Percentiles rank a stretch among this genome's conserved stretches.
These are phyloP conservation scores for Macrostomum lignano DNA, from an alignment of 1,140 invertebrate genomes.

Conservation along the genomic window DNA sequence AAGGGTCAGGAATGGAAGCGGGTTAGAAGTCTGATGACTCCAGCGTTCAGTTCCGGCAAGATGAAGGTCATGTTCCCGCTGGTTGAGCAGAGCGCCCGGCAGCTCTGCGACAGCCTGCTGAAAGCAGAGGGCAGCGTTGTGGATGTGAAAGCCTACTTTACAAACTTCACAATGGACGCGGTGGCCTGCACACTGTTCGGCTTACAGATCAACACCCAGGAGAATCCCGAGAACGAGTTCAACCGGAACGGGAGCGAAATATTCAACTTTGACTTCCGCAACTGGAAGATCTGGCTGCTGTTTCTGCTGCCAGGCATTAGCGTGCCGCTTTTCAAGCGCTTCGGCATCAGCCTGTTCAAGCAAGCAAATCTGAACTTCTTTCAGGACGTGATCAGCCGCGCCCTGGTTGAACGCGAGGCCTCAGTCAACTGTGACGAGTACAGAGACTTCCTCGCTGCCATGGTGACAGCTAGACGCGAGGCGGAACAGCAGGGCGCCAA, in stretches of 20 bases:
- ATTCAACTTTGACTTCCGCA: not conserved
- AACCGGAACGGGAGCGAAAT: not conserved
- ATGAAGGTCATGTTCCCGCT: too few relatives aligned
- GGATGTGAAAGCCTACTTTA: too few relatives aligned
- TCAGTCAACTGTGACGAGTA: not conserved
- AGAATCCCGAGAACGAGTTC: constrained; percentile 9
- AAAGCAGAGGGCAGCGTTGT: too few relatives aligned
- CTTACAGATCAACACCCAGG: constrained; percentile 9
- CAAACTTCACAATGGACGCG: constrained; percentile 9
- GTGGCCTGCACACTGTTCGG: constrained; percentile 9
- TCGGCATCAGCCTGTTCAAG: constrained; percentile 6
- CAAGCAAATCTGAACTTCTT: constrained; percentile 3
- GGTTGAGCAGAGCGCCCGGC: too few relatives aligned
- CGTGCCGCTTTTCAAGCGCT: not conserved
- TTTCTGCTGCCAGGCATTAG: not conserved
- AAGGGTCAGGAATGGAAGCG: too few relatives aligned
- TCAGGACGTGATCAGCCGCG: not conserved
- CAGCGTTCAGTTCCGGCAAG: too few relatives aligned
- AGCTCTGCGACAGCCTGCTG: too few relatives aligned
- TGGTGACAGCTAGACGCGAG: constrained; percentile 2
- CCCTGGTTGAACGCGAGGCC: not conserved
- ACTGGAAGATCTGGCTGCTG: not conserved
- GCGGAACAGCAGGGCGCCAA: not conserved
- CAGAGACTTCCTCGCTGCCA: constrained; percentile 4
- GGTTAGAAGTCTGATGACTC: too few relatives aligned